Conservation (phyloP, 2,888 invertebrate species). For the Melanotus villosus region DNA sequence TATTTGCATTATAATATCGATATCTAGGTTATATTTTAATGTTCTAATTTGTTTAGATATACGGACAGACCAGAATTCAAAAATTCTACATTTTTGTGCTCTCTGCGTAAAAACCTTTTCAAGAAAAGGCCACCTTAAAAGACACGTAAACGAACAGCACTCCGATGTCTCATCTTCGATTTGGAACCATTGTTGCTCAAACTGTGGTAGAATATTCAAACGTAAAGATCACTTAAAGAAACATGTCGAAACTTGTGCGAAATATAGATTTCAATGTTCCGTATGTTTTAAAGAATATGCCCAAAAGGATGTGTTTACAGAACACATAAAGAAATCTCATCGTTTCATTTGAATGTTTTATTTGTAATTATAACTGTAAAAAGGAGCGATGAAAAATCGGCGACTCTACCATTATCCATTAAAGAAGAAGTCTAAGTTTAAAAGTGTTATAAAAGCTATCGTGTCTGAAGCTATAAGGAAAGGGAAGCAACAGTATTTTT, state of each 20-base stretch:
- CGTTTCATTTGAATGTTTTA: background rate
- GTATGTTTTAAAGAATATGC: background rate
- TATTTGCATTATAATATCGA: too few species aligned
- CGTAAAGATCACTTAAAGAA: conserved; percentile 36
- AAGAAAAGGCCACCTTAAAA: conserved; percentile 20
- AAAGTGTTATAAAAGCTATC: too few species aligned
- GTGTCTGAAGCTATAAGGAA: too few species aligned
- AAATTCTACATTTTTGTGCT: background rate
- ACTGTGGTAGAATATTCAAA: conserved; percentile 45
- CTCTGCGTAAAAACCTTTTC: conserved; percentile 6
- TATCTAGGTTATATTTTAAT: background rate
- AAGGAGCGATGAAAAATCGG: background rate
- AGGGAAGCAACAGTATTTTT: too few species aligned
- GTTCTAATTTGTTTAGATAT: background rate
- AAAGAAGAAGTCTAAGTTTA: too few species aligned
- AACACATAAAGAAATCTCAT: conserved; percentile 4
- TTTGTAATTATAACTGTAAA: background rate
- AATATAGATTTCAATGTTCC: background rate
- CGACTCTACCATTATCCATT: too few species aligned
- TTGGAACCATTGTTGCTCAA: background rate
- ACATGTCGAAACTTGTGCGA: conserved; percentile 1
- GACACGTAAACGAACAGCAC: conserved; percentile 26
- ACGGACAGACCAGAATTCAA: background rate
- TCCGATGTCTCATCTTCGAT: background rate
- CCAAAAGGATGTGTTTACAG: conserved; percentile 1